These are phyloP conservation scores for Chiloscyllium plagiosum DNA, from an alignment of 2,113 vertebrate genomes.

Conservation along the genomic window DNA sequence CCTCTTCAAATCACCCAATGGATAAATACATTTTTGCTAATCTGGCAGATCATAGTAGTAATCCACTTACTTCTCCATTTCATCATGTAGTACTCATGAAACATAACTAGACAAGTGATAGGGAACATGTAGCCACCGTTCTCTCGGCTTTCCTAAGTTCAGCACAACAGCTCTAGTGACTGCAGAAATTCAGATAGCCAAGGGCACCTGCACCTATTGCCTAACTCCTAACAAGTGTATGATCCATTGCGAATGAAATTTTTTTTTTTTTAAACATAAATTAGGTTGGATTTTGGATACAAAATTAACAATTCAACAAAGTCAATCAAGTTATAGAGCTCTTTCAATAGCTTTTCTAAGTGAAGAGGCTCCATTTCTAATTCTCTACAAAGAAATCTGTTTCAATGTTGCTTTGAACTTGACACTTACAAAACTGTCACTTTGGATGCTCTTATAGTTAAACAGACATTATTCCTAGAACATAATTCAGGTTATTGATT, in stretches of 20 bases:
- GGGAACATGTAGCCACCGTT: not conserved
- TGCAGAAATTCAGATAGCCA: not conserved
- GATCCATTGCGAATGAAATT: not conserved
- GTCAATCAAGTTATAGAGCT: not conserved
- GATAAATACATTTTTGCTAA: constrained; percentile 14
- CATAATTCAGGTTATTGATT: not conserved
- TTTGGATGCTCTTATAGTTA: not conserved
- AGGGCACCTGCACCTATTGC: not conserved
- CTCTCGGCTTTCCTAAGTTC: not conserved
- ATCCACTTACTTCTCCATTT: not conserved
- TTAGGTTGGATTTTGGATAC: not conserved
- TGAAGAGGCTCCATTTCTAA: not conserved
- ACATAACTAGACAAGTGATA: not conserved
- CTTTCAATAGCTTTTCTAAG: not conserved
- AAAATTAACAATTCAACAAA: not conserved
- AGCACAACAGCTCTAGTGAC: not conserved
- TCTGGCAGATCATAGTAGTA: not conserved
- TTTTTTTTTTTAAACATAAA: not conserved
- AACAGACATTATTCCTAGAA: not conserved
- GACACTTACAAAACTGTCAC: not conserved
- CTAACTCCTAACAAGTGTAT: not conserved
- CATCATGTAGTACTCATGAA: not conserved
- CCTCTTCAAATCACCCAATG: not conserved
- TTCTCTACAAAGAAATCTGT: not conserved
- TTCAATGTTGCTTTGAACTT: not conserved